Evolutionary conservation across 2,797 vertebrate species (phyloP), one percentile per base, ranked within the genome.

Genomic region (Gila robusta): DNA sequence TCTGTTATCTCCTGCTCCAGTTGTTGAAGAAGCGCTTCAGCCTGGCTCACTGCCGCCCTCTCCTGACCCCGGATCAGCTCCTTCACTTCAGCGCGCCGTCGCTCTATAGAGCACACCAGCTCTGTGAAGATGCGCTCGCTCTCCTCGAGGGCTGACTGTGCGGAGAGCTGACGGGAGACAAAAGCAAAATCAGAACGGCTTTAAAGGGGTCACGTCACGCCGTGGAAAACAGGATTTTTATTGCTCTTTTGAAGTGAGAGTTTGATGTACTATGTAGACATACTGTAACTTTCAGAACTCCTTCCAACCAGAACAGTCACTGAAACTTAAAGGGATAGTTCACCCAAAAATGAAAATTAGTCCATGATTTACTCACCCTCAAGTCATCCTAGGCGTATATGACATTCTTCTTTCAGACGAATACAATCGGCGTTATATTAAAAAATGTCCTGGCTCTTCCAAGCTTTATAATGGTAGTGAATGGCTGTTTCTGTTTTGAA

Each of bases 1-100:
- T 96, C 94, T 0, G 77, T n/a, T 0, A 96, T 94, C 90, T 97
- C 96, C 90, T 93, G 94, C 85, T 96, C 95, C 87, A 97, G 92
- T 49, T 93, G 94, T 54, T 94, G 93, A 91, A 97, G 91, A 78
- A 96, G 91, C 83, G 92, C 94, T 85, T 92, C 89, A 0, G 94
- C 94, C 86, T 94, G 93, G 69, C 86, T 52, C 47, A 93, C 78
- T 1, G 92, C 91, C 0, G 21, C 90, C 89, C 93, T 94, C 47
- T 95, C 94, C 93, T 96, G 95, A 41, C 86, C 92, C 41, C 89
- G 91, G 87, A 96, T 94, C 90, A 96, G 91, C 90, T 95, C 95
- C 12, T 92, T 92, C 85, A 95, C 89, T 87, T 96, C 95, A 0
- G 93, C 91, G 0, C 93, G 94, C 82, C 95, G 95, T 79, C 95